These are phyloP conservation scores for Labeo calbasu DNA, from an alignment of 2,797 vertebrate species.

Conservation along the genomic window DNA sequence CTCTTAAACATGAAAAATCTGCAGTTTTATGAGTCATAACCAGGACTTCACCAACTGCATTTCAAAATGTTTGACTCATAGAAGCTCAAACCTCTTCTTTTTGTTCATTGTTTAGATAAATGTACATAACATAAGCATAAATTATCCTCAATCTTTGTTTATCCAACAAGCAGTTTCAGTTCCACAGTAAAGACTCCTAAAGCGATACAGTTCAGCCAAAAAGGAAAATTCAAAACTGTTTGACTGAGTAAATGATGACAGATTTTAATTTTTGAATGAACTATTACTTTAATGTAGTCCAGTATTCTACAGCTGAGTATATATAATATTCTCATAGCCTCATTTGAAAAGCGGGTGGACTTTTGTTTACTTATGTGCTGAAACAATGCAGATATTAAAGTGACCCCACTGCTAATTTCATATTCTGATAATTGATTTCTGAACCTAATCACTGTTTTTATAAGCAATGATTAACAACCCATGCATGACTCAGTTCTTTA, in stretches of 20 bases:
- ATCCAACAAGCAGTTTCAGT: not conserved
- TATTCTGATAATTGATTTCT: not conserved
- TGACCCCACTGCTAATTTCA: not conserved
- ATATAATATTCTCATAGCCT: not conserved
- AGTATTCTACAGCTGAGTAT: not conserved
- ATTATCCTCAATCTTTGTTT: not conserved
- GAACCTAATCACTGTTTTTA: not conserved
- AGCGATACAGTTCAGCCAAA: no score
- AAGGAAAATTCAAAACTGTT: no score
- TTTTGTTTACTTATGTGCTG: not conserved
- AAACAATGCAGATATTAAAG: not conserved
- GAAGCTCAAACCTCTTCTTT: not conserved
- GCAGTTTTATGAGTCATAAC: conserved; percentile 34
- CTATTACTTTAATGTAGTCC: not conserved
- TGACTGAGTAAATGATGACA: no score
- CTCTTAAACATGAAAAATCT: conserved; percentile 3
- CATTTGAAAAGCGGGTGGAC: not conserved
- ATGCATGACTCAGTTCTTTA: not conserved
- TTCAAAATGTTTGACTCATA: conserved; percentile 5
- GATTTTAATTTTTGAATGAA: not conserved
- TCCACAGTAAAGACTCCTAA: no score
- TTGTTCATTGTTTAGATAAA: not conserved
- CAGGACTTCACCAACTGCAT: conserved; percentile 20
- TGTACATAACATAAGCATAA: not conserved
- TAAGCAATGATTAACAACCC: not conserved